Evolutionary conservation across 1,140 invertebrate species (phyloP), one percentile per base, ranked within the genome.

Genomic region (Bombus terrestris): DNA sequence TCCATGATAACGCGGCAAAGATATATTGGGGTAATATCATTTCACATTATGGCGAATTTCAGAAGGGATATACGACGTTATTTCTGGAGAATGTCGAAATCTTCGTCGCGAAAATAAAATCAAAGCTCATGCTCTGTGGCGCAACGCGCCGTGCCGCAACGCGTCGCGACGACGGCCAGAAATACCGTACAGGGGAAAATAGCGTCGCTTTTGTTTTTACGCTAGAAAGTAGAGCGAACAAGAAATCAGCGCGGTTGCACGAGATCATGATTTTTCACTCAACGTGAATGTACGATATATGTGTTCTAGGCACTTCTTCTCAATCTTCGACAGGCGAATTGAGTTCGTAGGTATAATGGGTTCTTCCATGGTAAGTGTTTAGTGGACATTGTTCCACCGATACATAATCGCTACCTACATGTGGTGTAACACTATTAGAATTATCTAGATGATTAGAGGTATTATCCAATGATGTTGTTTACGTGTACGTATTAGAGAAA

Each of bases 361-460:
- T 83, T 90, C 90, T 47, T 91, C 90, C 64, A 90, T 91, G 90
- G 90, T 91, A 91, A 91, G 90, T 91, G 66, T 89, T 90, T 90
- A 81, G 85, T 28, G 83, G 82, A 81, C 87, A 86, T 69, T 64
- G 59, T 41, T 41, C 75, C 75, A 41, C 22, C 59, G 76, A 89
- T 78, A 86, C 86, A 35, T 78, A 71, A 83, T 83, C 79, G 86
- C 83, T 90, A 83, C 66, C 77, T 88, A 83, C 74, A 86, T 88
- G 89, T 90, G 80, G 87, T 90, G 89, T 90, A 88, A 88, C 80
- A 83, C 68, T 80, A 25, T 90, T 89, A 86, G 82, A 90, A 59
- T 84, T 90, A 76, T 66, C 87, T 90, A 90, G 88, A 86, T 90
- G 18, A 90, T 66, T 90, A 90, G 88, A 75, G 75, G 22, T 78